Evolutionary conservation across 2,113 vertebrate genomes (phyloP), one percentile per base, ranked within the genome.

Genomic region (Tragelaphus buxtoni): DNA sequence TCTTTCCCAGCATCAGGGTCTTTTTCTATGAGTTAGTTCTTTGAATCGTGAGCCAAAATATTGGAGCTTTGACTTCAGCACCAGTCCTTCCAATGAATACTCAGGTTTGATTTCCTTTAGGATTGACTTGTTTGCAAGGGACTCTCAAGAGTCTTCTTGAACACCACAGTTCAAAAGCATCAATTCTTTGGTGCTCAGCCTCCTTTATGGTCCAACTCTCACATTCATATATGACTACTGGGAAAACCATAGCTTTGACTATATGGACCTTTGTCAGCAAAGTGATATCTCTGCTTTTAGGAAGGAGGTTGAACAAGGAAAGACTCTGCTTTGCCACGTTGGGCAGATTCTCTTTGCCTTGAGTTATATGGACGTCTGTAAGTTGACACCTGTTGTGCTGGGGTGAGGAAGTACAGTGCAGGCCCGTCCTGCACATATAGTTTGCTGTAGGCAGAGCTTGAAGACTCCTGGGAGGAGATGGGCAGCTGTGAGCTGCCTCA

Each of bases 391-490:
- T 18, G 1, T 32, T 32, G 13, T 65, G 20, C 72, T 49, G 32
- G 11, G n/a, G 24, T 32, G 28, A 91, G n/a, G 80, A 81, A 17
- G 74, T 60, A 13, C 5, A n/a, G 77, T 26, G 24, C 4, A 24
- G 60, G n/a, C 39, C 35, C 10, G 0, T 22, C 8, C 18, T 56
- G 39, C 12, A 6, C 30, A 28, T 20, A n/a, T 1, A 6, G n/a
- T 30, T n/a, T 69, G 65, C n/a, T 16, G 2, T 14, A 26, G 83
- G 65, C 81, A 69, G 49, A 89, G 42, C 80, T 61, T 28, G 20
- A 18, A 42, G 56, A 18, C 14, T 51, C 14, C 18, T 35, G 53
- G 63, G 77, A 58, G 55, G 60, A 55, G 30, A 51, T 32, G 7
- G 53, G 60, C 20, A 49, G n/a, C 24, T 65, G n/a, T 12, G 42